Base-by-base conservation (phyloP, 2,888 invertebrate genomes). In the Ennomos quercinarius region DNA sequence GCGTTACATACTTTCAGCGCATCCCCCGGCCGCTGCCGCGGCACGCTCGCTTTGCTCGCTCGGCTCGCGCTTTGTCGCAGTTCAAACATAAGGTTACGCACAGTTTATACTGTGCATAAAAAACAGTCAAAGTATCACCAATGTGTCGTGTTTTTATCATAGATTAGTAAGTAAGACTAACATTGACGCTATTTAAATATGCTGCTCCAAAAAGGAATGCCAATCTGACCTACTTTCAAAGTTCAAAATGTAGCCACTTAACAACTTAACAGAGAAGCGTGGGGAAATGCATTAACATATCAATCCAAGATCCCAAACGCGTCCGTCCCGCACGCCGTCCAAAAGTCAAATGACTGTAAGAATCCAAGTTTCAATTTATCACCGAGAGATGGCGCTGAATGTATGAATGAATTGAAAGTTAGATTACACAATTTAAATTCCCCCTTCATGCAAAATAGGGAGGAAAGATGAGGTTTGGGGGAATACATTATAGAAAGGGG, bases 321-420 rank as follows among this genome's bases (percentile, higher is more conserved):
- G 67, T 75, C 81, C 75, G 67, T 64, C 61, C 63, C 63, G 48
- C 63, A 52, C 66, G 46, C 52, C 59, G 74, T 59, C 75, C 74
- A 66, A 80, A 80, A 79, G 73, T 79, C 83, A 89, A 90, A 87
- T 86, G 88, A 83, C 82, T 81, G 80, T 83, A 84, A 86, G 83
- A 86, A 86, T 84, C 78, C 80, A 86, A 86, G 87, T 91, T 92
- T 90, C 89, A 92, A 91, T 91, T 91, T 90, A 91, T 90, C 87
- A 87, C 86, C 86, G 72, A 85, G 86, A 92, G 92, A 91, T 92
- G 91, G 90, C 91, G 89, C 72, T 86, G 89, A 89, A 88, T 91
- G 92, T 91, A 92, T 92, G 91, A 92, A 91, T 92, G 92, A 92
- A 91, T 92, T 92, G 90, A 92, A 92, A 92, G 92, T 92, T 92